Evolutionary conservation across 1,140 invertebrate genomes (phyloP).

Genomic region (Ceratosolen solmsi): DNA sequence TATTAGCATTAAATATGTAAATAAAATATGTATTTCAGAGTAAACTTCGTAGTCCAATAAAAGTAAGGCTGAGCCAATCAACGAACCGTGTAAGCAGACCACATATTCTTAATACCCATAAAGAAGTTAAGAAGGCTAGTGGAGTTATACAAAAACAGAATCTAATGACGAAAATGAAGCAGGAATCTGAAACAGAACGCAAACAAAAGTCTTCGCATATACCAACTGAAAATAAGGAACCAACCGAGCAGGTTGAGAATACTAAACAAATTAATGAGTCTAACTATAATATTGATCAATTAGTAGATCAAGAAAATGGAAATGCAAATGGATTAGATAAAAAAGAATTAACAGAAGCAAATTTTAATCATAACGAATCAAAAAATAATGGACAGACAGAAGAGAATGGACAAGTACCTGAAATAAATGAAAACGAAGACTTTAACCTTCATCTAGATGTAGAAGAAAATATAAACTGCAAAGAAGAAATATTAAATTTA

Average conservation of each 20-base stretch:
- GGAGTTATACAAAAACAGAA: constrained; percentile 37
- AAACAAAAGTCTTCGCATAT: constrained; percentile 32
- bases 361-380: constrained; percentile 33
- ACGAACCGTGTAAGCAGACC: constrained; percentile 47
- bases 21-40: constrained; percentile 55
- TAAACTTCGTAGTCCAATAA: constrained; percentile 56
- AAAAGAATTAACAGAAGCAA: constrained; percentile 46
- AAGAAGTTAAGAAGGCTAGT: constrained; percentile 49
- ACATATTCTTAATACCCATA: constrained; percentile 11
- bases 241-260: constrained; percentile 35
- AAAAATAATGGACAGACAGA: constrained; percentile 31
- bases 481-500: constrained; percentile 44
- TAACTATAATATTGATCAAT: constrained; percentile 7
- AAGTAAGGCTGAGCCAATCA: constrained; percentile 38
- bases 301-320: constrained; percentile 29
- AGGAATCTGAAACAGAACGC: constrained; percentile 46
- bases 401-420: constrained; percentile 31
- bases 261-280: constrained; percentile 23
- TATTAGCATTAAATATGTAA: no score
- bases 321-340: constrained; percentile 32
- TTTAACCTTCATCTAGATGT: constrained; percentile 47
- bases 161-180: constrained; percentile 57
- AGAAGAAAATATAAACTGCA: constrained; percentile 49
- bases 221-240: constrained; percentile 28
- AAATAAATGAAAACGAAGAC: constrained; percentile 51